These are phyloP conservation scores for Colletes gigas DNA, from an alignment of 1,140 invertebrate genomes.

Conservation along the genomic window DNA sequence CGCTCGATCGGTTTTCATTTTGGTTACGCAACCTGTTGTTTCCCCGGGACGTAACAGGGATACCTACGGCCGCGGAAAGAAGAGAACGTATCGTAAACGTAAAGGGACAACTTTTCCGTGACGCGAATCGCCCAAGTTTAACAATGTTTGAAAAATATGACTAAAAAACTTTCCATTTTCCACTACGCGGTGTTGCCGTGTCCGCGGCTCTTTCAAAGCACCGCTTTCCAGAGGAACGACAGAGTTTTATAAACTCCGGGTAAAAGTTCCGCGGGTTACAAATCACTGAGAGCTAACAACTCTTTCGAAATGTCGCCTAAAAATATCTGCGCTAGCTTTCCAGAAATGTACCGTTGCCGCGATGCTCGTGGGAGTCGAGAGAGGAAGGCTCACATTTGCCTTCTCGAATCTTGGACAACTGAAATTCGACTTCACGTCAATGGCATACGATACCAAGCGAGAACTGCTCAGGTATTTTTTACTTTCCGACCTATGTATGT, in stretches of 20 bases:
- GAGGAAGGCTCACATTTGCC: too few species aligned
- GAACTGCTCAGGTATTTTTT: too few species aligned
- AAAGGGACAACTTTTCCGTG: not conserved
- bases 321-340: not conserved
- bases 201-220: not conserved
- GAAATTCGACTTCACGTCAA: too few species aligned
- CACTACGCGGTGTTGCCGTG: not conserved
- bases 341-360: too few species aligned
- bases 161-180: not conserved
- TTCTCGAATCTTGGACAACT: too few species aligned
- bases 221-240: not conserved
- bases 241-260: not conserved
- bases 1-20: not conserved
- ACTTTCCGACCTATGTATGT: too few species aligned
- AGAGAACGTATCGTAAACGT: not conserved
- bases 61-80: not conserved
- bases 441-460: too few species aligned
- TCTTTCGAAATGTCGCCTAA: not conserved
- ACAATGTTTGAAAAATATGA: slow-evolving; percentile 11
- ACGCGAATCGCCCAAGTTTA: not conserved
- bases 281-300: not conserved
- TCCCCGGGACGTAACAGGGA: not conserved
- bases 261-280: not conserved
- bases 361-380: too few species aligned
- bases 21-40: not conserved